Evolutionary conservation across 2,113 vertebrate genomes (phyloP).

Genomic region (Hymenochirus boettgeri): DNA sequence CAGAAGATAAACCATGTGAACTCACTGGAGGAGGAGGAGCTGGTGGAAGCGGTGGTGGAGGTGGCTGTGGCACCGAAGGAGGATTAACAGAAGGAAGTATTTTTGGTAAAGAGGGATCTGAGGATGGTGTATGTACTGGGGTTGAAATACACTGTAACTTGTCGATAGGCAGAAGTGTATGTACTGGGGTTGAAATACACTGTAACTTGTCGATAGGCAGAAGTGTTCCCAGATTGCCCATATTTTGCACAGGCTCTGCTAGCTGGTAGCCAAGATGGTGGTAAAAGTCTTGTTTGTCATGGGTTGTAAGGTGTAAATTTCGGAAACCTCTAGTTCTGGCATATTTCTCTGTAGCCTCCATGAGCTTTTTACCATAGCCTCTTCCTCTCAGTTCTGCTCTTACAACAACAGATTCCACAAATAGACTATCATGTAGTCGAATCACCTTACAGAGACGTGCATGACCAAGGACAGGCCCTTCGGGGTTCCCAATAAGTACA

Average conservation of each 20-base stretch:
- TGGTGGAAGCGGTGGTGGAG: background rate
- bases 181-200: too few relatives aligned
- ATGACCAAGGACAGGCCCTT: slow-evolving; percentile 75
- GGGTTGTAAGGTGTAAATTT: slow-evolving; percentile 82
- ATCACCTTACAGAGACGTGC: slow-evolving; percentile 77
- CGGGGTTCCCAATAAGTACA: slow-evolving; percentile 64
- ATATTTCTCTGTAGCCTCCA: slow-evolving; percentile 80
- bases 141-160: slow-evolving; percentile 13
- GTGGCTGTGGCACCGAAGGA: background rate
- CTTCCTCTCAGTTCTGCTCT: slow-evolving; percentile 69
- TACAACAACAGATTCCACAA: slow-evolving; percentile 89
- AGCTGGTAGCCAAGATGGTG: slow-evolving; percentile 79
- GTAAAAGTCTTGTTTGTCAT: slow-evolving; percentile 89
- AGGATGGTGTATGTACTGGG: background rate
- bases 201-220: slow-evolving; percentile 10
- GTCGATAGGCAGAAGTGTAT: background rate
- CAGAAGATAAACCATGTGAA: background rate
- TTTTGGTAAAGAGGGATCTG: background rate
- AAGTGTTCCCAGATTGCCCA: slow-evolving; percentile 48
- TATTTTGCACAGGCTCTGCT: slow-evolving; percentile 76
- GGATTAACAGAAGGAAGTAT: background rate
- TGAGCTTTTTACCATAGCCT: slow-evolving; percentile 80
- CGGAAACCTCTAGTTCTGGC: slow-evolving; percentile 65
- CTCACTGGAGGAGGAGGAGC: background rate
- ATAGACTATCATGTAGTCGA: slow-evolving; percentile 64